Base-by-base conservation (phyloP, 2,113 vertebrate genomes). In the Alces alces region DNA sequence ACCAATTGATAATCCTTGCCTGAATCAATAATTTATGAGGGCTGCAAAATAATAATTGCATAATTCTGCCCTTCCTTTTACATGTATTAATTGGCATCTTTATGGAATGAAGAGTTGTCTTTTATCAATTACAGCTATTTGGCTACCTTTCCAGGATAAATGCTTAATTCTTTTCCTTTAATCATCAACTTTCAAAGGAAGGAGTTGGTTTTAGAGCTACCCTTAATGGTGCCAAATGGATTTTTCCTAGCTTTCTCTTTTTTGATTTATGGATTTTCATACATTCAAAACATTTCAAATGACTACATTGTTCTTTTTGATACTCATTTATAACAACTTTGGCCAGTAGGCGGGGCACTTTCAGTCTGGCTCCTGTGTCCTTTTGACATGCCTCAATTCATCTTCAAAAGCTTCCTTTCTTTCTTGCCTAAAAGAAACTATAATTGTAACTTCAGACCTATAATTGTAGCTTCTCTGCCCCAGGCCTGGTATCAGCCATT, bases 31-130 rank as follows among this genome's bases (percentile, higher is more conserved):
- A 60, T 87, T 91, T 97, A 14, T 93, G 86, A 54, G 45, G 61
- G 47, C 76, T 95, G 17, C 66, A 97, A 97, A 97, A 91, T 82
- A 85, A n/a, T 96, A 73, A 89, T 70, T 50, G 11, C 36, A 86
- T 92, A 92, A 80, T 73, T 93, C 58, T 90, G 92, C 64, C 7
- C 94, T 90, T 96, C n/a, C 15, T 95, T 93, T 96, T 91, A 85
- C 9, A 36, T 86, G 66, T 57, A 89, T 95, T 91, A 96, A 47
- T 47, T 89, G 58, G 36, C 70, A 94, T 95, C 78, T 17, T 90
- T 96, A 54, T 95, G 47, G 36, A 89, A 76, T 64, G 84, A 92
- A 88, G 78, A 78, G 85, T 21, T 57, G 64, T 58, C 15, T 54
- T 96, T 92, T 87, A 73, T 52, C 83, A 91, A 64, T 21, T 79